Conservation (phyloP, 2,113 vertebrate genomes). For the Lepus timidus region DNA sequence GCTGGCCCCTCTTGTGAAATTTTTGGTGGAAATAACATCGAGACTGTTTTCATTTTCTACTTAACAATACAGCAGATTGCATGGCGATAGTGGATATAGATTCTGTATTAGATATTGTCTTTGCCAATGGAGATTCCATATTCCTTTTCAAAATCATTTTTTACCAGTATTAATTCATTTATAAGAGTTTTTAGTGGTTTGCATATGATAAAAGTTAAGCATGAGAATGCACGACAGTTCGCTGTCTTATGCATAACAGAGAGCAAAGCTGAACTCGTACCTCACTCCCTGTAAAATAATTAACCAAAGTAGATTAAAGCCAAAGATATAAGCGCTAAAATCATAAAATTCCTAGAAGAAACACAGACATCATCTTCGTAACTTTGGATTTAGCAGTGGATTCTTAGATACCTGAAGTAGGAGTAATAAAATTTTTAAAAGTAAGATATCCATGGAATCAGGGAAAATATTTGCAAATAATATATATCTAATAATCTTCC, state of each 20-base stretch:
- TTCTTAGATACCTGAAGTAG: constrained; percentile 33
- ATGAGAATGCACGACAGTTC: background rate
- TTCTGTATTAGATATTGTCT: background rate
- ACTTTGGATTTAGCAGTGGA: background rate
- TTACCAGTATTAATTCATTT: constrained; percentile 17
- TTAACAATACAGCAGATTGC: background rate
- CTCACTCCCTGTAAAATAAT: background rate
- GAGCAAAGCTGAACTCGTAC: background rate
- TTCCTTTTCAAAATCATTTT: background rate
- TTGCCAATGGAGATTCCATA: background rate
- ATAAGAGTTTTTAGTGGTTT: constrained; percentile 27
- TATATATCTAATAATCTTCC: background rate
- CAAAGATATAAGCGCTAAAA: background rate
- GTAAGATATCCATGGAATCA: constrained; percentile 5
- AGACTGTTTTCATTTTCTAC: background rate
- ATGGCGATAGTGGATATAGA: background rate
- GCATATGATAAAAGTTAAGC: background rate
- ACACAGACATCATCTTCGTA: background rate
- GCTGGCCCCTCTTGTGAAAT: background rate
- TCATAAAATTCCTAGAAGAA: constrained; percentile 14
- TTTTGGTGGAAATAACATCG: background rate
- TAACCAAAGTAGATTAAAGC: background rate
- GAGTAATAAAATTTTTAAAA: background rate
- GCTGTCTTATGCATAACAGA: background rate
- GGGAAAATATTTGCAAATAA: background rate